Percentiles rank a stretch among this genome's conserved stretches.
These are phyloP conservation scores for Anadara kagoshimensis DNA, from an alignment of 1,140 invertebrate genomes.

Conservation along the genomic window DNA sequence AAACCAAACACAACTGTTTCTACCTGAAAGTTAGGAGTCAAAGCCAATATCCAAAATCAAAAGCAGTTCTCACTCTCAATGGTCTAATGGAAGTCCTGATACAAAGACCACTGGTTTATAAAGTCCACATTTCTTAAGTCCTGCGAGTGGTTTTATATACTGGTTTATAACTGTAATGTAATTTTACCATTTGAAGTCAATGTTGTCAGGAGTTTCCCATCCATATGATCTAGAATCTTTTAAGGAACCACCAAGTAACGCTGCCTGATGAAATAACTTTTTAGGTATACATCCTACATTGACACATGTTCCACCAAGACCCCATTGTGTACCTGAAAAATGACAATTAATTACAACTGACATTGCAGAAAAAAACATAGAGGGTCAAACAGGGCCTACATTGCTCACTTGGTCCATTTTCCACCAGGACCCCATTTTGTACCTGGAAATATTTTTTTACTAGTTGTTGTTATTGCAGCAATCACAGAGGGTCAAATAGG, in stretches of 20 bases:
- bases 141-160: neutral
- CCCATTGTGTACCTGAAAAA: constrained; percentile 68
- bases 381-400: too few relatives aligned
- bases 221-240: constrained; percentile 52
- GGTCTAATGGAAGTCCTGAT: neutral
- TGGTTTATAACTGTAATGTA: neutral
- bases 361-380: too few relatives aligned
- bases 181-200: constrained; percentile 63
- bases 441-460: too few relatives aligned
- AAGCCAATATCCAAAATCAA: too few relatives aligned
- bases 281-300: constrained; percentile 98
- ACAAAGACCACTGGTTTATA: too few relatives aligned
- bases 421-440: too few relatives aligned
- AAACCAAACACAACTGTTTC: neutral
- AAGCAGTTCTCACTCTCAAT: neutral
- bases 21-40: neutral
- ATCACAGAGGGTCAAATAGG: too few relatives aligned
- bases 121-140: too few relatives aligned
- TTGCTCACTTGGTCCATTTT: too few relatives aligned
- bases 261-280: constrained; percentile 96
- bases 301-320: constrained; percentile 95
- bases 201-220: constrained; percentile 34
- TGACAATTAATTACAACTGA: too few relatives aligned
- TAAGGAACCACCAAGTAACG: constrained; percentile 85
- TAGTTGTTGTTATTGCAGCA: too few relatives aligned